Percentiles rank a stretch among this genome's conserved stretches.
phyloP scores from a whole-genome alignment of 2,888 invertebrate genomes.

The Mythimna ferrago region DNA sequence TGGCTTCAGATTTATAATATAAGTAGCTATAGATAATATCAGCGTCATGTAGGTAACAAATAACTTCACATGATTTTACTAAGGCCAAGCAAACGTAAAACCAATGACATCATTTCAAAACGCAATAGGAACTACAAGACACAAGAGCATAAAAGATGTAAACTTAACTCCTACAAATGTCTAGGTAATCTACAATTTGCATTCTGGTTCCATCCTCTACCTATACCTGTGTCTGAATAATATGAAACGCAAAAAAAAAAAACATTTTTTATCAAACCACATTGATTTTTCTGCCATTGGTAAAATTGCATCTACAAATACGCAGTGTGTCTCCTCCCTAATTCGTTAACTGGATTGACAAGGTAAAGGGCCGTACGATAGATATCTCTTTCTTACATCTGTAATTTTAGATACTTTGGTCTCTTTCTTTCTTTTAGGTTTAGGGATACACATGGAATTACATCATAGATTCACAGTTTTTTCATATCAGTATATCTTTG shows the following conservation, averaged over 20 bases:
- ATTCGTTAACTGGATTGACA: slow-evolving; percentile 49
- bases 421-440: slow-evolving; percentile 40
- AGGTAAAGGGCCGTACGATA: slow-evolving; percentile 49
- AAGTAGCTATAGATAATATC: neutral
- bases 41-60: neutral
- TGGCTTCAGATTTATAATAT: no score
- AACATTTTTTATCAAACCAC: slow-evolving; percentile 6
- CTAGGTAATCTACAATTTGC: neutral
- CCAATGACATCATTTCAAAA: slow-evolving; percentile 11
- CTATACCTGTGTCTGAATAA: neutral
- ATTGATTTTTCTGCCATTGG: slow-evolving; percentile 11
- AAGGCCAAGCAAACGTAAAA: slow-evolving; percentile 2
- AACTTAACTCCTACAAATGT: slow-evolving; percentile 4
- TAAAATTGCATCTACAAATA: slow-evolving; percentile 10
- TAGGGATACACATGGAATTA: slow-evolving; percentile 49
- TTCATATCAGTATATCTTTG: slow-evolving; percentile 20
- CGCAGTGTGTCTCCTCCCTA: slow-evolving; percentile 55
- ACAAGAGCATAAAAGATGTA: neutral
- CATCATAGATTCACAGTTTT: neutral
- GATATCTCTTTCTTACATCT: slow-evolving; percentile 32
- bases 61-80: neutral
- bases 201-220: slow-evolving; percentile 1
- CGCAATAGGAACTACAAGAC: neutral
- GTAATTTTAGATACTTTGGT: slow-evolving; percentile 13
- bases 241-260: neutral